Evolutionary conservation across 2,797 vertebrate genomes (phyloP), one percentile per base, ranked within the genome.

Genomic region (Semotilus atromaculatus): DNA sequence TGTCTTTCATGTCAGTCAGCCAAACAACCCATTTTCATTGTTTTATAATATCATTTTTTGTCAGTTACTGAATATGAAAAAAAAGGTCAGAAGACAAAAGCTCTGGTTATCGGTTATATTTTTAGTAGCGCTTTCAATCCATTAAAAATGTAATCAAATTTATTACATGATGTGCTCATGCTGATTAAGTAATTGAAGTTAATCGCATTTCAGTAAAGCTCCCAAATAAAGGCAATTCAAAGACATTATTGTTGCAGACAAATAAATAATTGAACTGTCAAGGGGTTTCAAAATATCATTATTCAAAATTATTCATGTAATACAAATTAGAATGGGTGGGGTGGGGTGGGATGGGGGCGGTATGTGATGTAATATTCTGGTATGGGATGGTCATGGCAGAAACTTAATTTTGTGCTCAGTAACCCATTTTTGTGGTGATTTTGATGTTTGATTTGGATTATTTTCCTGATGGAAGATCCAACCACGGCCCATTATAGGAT

Each of bases 1-100:
- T 48, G 88, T 89, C 92, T 95, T 94, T 95, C 90, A 94, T 93
- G 94, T 91, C 90, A 89, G 91, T 92, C 92, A 90, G 89, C 90
- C 92, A 92, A 93, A 93, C 91, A 91, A 89, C 90, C 81, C 88
- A 55, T 90, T 88, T 93, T 87, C 91, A 88, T 93, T 92, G 90
- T 94, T 95, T 84, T 85, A 89, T 87, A 86, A 86, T 85, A 83
- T 64, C 75, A 51, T 72, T 85, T 84, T 87, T 82, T 80, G 77
- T 86, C 80, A 40, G 66, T 80, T 80, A 62, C 40, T 79, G 67
- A n/a, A 36, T 71, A 62, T 38, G 53, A 70, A 76, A 78, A 85
- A 80, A 31, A 85, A 72, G 75, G 83, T 79, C 83, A 72, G 55
- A 26, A 76, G 73, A 40, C 8, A 34, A 10, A 79, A 19, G 38